phyloP scores from a whole-genome alignment of 2,113 vertebrate genomes.

The Pelecanoides urinatrix region DNA sequence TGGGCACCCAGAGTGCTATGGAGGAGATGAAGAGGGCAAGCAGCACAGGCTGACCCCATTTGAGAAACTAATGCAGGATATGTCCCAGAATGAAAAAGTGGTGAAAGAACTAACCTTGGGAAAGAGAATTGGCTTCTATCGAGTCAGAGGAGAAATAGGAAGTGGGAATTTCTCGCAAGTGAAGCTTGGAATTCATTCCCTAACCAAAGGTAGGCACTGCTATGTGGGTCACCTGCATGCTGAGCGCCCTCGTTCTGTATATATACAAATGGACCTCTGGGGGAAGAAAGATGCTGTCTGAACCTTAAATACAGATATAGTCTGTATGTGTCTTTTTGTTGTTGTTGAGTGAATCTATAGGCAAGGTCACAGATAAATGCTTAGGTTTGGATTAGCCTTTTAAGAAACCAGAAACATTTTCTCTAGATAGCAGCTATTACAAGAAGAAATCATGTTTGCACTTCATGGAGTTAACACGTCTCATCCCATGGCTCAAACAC shows the following conservation, averaged over 20 bases:
- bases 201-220: slow-evolving; percentile 87
- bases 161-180: slow-evolving; percentile 98
- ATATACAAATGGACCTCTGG: neutral
- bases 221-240: neutral
- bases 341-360: neutral
- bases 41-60: slow-evolving; percentile 84
- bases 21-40: slow-evolving; percentile 75
- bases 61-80: slow-evolving; percentile 90
- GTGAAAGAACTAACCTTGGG: slow-evolving; percentile 91
- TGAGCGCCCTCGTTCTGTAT: neutral
- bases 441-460: rapidly evolving
- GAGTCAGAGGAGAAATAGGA: slow-evolving; percentile 92
- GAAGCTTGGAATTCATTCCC: slow-evolving; percentile 92
- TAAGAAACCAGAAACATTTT: neutral
- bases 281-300: neutral
- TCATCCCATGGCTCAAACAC: neutral
- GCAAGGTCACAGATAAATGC: neutral
- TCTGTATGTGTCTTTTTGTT: neutral
- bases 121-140: slow-evolving; percentile 95
- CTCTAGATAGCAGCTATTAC: neutral
- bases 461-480: neutral
- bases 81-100: slow-evolving; percentile 93
- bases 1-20: slow-evolving; percentile 44
- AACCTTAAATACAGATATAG: neutral
- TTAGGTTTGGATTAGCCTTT: neutral